These are phyloP conservation scores for Aculops lycopersici DNA, from an alignment of 1,140 invertebrate species.

Conservation along the genomic window DNA sequence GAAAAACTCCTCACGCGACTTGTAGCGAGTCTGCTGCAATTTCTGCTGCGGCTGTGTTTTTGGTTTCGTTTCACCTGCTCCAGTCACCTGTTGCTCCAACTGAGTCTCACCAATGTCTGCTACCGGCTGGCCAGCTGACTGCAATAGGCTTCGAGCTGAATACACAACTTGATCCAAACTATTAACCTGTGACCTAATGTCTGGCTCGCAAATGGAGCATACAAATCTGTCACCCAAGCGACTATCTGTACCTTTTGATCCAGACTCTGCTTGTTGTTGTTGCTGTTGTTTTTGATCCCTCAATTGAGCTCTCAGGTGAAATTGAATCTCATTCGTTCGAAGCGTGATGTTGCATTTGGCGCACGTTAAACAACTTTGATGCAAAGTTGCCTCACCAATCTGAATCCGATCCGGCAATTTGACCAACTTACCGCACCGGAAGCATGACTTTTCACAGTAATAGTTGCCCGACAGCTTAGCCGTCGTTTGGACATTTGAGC, in stretches of 20 bases:
- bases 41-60: no score
- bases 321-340: conserved; percentile 18
- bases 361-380: conserved; percentile 42
- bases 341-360: conserved; percentile 34
- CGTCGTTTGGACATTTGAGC: conserved; percentile 12
- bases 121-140: no score
- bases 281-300: no score
- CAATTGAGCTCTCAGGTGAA: background rate
- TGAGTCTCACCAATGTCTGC: no score
- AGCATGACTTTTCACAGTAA: conserved; percentile 37
- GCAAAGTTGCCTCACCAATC: conserved; percentile 53
- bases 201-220: background rate
- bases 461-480: conserved; percentile 23
- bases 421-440: conserved; percentile 52
- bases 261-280: no score
- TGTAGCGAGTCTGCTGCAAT: no score
- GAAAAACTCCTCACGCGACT: background rate
- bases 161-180: background rate
- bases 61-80: no score
- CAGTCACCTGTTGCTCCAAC: background rate
- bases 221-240: background rate
- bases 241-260: background rate
- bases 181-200: background rate
- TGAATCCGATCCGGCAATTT: conserved; percentile 55
- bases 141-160: no score